These are phyloP conservation scores for Oncorhynchus masou DNA, from an alignment of 2,113 vertebrate genomes.

Conservation along the genomic window DNA sequence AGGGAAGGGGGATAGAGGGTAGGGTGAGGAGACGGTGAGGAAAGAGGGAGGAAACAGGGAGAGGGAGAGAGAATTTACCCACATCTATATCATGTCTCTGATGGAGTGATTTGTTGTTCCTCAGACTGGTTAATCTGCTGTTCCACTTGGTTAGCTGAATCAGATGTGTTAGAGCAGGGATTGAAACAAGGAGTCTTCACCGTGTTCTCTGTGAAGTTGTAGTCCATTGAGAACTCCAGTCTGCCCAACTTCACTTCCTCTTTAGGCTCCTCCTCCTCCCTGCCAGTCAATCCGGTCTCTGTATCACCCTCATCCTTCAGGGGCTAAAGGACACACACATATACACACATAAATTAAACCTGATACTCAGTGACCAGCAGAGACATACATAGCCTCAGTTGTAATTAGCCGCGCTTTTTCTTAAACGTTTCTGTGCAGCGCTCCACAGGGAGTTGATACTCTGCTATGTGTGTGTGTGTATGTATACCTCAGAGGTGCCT, in stretches of 20 bases:
- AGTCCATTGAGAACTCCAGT: slow-evolving; percentile 93
- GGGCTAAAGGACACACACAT: slow-evolving; percentile 66
- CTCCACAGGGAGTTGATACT: neutral
- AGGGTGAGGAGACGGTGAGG: neutral
- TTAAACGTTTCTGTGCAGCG: no score
- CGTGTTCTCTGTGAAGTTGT: slow-evolving; percentile 93
- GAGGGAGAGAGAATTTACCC: neutral
- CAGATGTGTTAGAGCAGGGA: neutral
- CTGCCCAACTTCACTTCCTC: slow-evolving; percentile 89
- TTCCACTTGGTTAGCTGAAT: neutral
- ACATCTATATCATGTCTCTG: no score
- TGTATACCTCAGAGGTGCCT: slow-evolving; percentile 84
- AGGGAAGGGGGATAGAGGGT: slow-evolving; percentile 4
- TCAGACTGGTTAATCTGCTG: neutral
- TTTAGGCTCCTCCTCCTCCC: slow-evolving; percentile 84
- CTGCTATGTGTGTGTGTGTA: slow-evolving; percentile 27
- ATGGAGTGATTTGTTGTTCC: neutral
- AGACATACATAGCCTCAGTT: neutral
- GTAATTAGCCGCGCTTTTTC: no score
- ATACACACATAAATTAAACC: slow-evolving; percentile 18
- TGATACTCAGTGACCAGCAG: neutral
- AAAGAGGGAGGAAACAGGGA: slow-evolving; percentile 19
- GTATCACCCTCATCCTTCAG: slow-evolving; percentile 80
- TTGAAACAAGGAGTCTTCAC: slow-evolving; percentile 60
- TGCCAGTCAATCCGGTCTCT: slow-evolving; percentile 84